A percentile compares a stretch with the other conserved stretches of the same genome.
These are phyloP conservation scores for Cephus nigrinus DNA, from an alignment of 2,888 invertebrate species.

Conservation along the genomic window DNA sequence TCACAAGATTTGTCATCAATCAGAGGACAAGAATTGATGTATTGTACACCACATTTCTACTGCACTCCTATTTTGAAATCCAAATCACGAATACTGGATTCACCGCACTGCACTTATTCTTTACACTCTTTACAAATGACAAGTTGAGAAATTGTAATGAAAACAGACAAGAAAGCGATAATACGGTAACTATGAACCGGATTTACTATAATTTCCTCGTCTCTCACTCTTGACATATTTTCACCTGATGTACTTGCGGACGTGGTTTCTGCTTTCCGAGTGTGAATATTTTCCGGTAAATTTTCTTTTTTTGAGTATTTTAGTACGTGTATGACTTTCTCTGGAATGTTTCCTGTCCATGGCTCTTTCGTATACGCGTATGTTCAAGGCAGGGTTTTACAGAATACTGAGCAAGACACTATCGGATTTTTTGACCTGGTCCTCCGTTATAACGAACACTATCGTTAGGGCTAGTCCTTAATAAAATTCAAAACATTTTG, in stretches of 20 bases:
- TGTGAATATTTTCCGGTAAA: slow-evolving; percentile 1
- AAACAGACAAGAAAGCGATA: slow-evolving; percentile 8
- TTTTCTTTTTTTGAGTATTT: neutral
- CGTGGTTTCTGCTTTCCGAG: slow-evolving; percentile 11
- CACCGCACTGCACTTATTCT: neutral
- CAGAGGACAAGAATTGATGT: slow-evolving; percentile 16
- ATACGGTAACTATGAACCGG: slow-evolving; percentile 13
- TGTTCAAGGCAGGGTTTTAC: neutral
- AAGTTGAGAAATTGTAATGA: slow-evolving; percentile 13
- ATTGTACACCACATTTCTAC: slow-evolving; percentile 15
- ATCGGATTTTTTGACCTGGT: neutral
- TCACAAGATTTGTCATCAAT: slow-evolving; percentile 16
- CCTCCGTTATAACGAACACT: neutral
- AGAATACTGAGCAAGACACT: neutral
- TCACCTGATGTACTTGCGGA: slow-evolving; percentile 11
- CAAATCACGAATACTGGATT: slow-evolving; percentile 12
- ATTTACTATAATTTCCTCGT: slow-evolving; percentile 9
- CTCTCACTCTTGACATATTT: slow-evolving; percentile 11
- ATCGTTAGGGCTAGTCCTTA: neutral
- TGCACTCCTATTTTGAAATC: slow-evolving; percentile 13
- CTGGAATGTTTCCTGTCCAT: neutral
- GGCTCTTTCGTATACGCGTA: neutral
- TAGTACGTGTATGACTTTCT: neutral
- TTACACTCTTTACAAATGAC: slow-evolving; percentile 5
- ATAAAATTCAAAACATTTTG: neutral